Evolutionary conservation across 2,113 vertebrate species (phyloP), one percentile per base, ranked within the genome.

Genomic region (Sterna hirundo): DNA sequence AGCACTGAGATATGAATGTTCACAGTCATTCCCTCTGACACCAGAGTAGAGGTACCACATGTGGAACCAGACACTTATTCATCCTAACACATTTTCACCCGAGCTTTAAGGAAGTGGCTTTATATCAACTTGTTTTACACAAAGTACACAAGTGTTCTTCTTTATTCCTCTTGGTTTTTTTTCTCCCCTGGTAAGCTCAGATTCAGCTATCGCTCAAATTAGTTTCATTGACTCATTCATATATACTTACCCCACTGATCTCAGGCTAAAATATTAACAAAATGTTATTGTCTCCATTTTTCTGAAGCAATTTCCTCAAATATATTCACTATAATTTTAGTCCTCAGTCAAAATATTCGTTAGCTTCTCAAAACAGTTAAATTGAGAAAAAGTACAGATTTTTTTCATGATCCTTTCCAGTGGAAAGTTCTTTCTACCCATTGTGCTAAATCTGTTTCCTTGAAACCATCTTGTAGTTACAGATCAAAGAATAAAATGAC

Each of bases 191-290:
- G 15, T 79, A 71, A 8, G 76, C 7, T 54, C 14, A 61, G 29
- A 58, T 49, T 83, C 46, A 75, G 27, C n/a, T 60, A 14, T 22
- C 66, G 15, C 8, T 69, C 22, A 88, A 51, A 61, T 78, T 58
- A 34, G 21, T 66, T 79, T 83, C 11, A 52, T 22, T 75, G 51
- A 40, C 36, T 77, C 5, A 23, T 15, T 55, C 6, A 2, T 70
- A 62, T 9, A 30, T 29, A 78, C 14, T 66, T 65, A 57, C 1
- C 6, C 9, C 0, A 1, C 7, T 5, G 20, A 61, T 42, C 30
- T 70, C 30, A 71, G 23, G 8, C 23, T 68, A 75, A 85, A 65
- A 66, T 70, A 65, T 11, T 61, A 66, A 13, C 5, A 60, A 49
- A 62, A 64, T 26, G 5, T 57, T 57, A 58, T 21, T 57, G 27